Conservation (phyloP, 2,888 invertebrate genomes). For the Mimumesa dahlbomi region DNA sequence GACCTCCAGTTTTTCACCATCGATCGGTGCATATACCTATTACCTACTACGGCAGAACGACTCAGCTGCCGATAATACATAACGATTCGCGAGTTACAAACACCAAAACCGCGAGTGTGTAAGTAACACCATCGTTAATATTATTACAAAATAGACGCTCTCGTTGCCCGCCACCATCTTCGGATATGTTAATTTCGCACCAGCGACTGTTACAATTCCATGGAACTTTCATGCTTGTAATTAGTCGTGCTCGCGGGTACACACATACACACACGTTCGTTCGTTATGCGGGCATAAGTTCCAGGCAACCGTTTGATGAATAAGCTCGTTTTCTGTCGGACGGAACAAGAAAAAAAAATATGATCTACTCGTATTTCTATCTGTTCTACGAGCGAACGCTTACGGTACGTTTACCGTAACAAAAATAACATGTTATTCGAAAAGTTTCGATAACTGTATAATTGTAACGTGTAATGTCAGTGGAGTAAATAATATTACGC, state of each 20-base stretch:
- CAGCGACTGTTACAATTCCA: too few relatives aligned
- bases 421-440: neutral
- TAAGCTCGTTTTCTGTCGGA: too few relatives aligned
- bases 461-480: neutral
- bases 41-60: slow-evolving; percentile 6
- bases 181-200: slow-evolving; percentile 15
- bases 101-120: neutral
- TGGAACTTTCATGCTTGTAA: too few relatives aligned
- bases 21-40: slow-evolving; percentile 25
- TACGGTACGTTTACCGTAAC: too few relatives aligned
- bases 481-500: neutral
- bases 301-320: too few relatives aligned
- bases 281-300: too few relatives aligned
- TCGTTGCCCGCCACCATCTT: neutral
- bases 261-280: too few relatives aligned
- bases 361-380: too few relatives aligned
- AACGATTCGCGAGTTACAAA: slow-evolving; percentile 12
- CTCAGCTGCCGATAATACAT: slow-evolving; percentile 2
- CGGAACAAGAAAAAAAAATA: too few relatives aligned
- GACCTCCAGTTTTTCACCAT: slow-evolving; percentile 26
- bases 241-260: too few relatives aligned
- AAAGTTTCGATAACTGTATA: neutral
- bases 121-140: slow-evolving; percentile 1
- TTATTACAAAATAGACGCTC: neutral
- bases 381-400: too few relatives aligned